These are phyloP conservation scores for Hylyphantes graminicola DNA, from an alignment of 1,140 invertebrate species.

Conservation along the genomic window DNA sequence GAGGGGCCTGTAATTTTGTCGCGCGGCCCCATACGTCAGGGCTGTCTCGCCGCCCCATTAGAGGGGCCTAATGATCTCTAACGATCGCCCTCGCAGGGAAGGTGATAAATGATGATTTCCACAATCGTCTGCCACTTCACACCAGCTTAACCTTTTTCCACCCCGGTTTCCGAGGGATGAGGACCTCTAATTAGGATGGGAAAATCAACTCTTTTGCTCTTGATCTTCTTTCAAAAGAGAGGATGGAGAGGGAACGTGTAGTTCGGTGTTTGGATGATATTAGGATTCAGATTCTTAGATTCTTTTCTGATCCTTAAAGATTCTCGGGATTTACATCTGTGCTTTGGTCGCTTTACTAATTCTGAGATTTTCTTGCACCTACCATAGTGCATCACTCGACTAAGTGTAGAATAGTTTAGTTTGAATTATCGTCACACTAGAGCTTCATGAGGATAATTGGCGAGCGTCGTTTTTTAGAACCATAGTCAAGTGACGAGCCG, in stretches of 20 bases:
- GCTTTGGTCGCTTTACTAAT: no score
- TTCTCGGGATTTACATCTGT: no score
- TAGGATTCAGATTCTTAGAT: not conserved
- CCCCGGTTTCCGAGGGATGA: slow-evolving; percentile 5
- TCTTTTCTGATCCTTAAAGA: no score
- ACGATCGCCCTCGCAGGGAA: slow-evolving; percentile 47
- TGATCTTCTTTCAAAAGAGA: not conserved
- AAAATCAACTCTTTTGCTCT: slow-evolving; percentile 40
- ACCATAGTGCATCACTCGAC: no score
- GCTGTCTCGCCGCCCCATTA: slow-evolving; percentile 55
- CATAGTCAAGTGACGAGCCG: no score
- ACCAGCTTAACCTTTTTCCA: slow-evolving; percentile 54
- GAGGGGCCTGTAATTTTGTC: slow-evolving; percentile 53
- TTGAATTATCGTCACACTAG: no score
- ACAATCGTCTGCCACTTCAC: slow-evolving; percentile 53
- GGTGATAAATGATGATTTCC: slow-evolving; percentile 61
- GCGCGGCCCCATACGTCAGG: slow-evolving; percentile 56
- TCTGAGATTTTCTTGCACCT: no score
- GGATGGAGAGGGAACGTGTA: not conserved
- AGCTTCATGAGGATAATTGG: no score
- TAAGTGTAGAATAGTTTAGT: no score
- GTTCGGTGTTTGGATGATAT: slow-evolving; percentile 8
- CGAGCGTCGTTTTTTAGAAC: no score
- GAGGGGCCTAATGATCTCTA: slow-evolving; percentile 53
- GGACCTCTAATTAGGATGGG: slow-evolving; percentile 41